Base-by-base conservation (phyloP, 2,888 invertebrate species). In the Chrysolina americana region DNA sequence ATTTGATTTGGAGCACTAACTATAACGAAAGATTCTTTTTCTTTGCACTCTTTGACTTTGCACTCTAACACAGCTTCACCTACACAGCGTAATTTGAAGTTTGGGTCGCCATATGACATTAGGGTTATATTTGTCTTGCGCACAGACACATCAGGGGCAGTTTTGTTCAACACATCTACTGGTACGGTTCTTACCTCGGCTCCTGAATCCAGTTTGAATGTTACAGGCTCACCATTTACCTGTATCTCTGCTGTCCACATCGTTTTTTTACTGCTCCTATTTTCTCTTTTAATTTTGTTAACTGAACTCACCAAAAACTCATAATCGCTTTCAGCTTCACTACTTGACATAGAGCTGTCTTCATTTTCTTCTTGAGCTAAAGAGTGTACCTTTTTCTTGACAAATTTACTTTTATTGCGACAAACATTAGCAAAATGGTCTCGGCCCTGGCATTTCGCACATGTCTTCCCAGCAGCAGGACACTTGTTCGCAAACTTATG, bases 181-280 rank as follows among this genome's bases (percentile, higher is more conserved):
- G 78, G 73, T 48, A 78, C 36, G 9, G 65, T 63, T 63, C 72
- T 78, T 17, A 78, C 75, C 59, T 78, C 78, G 21, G 78, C 71
- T 66, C 73, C 78, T 19, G 76, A 68, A 44, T 77, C 75, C 36
- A 78, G 44, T 64, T 76, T 78, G 70, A 76, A 78, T 19, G 44
- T 59, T n/a, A 77, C 70, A 41, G 44, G 53, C 36, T 68, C 68
- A 71, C 62, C 56, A 44, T 74, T 70, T 8, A 78, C 28, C 15
- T n/a, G 53, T 19, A 77, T 47, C 23, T 72, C 41, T 28, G 65
- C 62, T 6, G 66, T 71, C 77, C 77, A 76, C 59, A 72, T 72
- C 8, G 53, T 72, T 36, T 69, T 70, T 36, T 19, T 41, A 8
- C 17, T 63, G 9, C 50, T 53, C 10, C 13, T 28, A 11, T 13